Base-by-base conservation (phyloP, 2,797 vertebrate genomes). In the Centropyge bicolor region DNA sequence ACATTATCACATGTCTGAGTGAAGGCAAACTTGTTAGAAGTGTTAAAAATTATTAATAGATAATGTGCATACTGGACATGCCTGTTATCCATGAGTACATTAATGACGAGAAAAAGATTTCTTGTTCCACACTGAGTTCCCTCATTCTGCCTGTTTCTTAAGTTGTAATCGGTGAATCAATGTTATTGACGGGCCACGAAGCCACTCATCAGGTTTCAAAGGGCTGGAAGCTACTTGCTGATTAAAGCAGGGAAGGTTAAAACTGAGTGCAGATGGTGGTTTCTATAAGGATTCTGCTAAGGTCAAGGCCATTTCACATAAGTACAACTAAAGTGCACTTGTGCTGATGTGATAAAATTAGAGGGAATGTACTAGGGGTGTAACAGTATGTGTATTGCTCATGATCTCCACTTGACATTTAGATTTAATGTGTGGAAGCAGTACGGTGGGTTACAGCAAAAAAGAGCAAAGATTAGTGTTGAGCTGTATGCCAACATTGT, bases 151-250 rank as follows among this genome's bases (percentile, higher is more conserved):
- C 27, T 40, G 45, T 68, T 76, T 71, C 62, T 63, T 41, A 16
- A 55, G 31, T 27, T 68, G 56, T 83, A 70, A 82, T 65, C 69
- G 40, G 64, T 70, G 63, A 68, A 75, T 88, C 68, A 54, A 82
- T 78, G 63, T 36, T 62, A 74, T 43, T 72, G 79, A 80, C 45
- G 36, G 59, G n/a, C 19, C 59, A 59, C 56, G 70, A 62, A 62
- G 66, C 56, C 8, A 80, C 79, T 75, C 76, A 66, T 72, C 66
- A 67, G 65, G 57, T 75, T 72, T 68, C 54, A 56, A 69, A 68
- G 49, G 22, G 22, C 40, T 62, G 35, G 22, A 70, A 65, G 65
- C 40, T 2, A 3, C 27, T 67, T 1, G 13, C 57, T 75, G 60
- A 70, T 62, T 70, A 69, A 49, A 77, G 43, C 46, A 5, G 62